Conservation (phyloP, 1,140 invertebrate genomes). For the Neodiprion lecontei region DNA sequence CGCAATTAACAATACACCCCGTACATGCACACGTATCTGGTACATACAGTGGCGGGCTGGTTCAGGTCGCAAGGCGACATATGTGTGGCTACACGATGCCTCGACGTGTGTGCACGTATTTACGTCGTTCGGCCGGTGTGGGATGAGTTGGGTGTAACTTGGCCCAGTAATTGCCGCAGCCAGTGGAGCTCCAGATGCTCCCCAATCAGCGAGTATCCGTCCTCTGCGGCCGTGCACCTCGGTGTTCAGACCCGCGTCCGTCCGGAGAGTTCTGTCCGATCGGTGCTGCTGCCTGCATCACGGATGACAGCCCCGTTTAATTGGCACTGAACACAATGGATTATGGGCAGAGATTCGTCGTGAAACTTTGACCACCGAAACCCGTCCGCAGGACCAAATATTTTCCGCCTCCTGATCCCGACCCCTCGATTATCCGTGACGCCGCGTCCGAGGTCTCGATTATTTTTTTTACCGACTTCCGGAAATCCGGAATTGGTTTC, state of each 20-base stretch:
- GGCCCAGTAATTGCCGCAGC: constrained; percentile 4
- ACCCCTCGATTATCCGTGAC: no score
- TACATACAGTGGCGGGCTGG: background rate
- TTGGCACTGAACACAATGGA: constrained; percentile 63
- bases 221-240: constrained; percentile 12
- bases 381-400: no score
- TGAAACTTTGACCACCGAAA: background rate
- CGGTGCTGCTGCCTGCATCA: constrained; percentile 59
- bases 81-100: constrained; percentile 10
- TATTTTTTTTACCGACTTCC: background rate
- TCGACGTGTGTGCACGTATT: constrained; percentile 19
- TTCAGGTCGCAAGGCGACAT: constrained; percentile 9
- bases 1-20: background rate
- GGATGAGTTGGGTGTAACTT: background rate
- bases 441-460: no score
- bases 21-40: background rate
- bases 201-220: constrained; percentile 6
- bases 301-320: constrained; percentile 62
- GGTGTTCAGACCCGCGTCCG: constrained; percentile 48
- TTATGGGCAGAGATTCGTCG: constrained; percentile 44
- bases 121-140: constrained; percentile 17
- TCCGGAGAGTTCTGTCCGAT: constrained; percentile 37
- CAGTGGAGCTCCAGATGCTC: background rate
- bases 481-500: background rate
- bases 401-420: no score